A percentile compares a stretch with the other conserved stretches of the same genome.
phyloP scores from a whole-genome alignment of 2,113 vertebrate genomes.

The Emydocephalus ijimae region DNA sequence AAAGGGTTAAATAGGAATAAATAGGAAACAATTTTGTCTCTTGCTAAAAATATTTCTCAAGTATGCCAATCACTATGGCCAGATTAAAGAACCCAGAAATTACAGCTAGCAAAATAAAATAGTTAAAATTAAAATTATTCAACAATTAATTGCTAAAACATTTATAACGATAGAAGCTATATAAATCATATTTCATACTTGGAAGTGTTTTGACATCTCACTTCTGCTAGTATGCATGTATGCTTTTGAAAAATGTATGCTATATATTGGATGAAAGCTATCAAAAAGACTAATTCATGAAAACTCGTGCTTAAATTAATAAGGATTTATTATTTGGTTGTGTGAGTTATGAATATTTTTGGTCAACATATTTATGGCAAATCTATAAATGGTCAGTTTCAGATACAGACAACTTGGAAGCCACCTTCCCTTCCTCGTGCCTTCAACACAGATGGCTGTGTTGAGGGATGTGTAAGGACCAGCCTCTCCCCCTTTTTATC shows the following conservation, averaged over 20 bases:
- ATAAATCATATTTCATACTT: neutral
- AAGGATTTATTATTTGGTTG: neutral
- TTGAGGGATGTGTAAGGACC: neutral
- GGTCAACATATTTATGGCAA: neutral
- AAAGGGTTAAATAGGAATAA: conserved; percentile 67
- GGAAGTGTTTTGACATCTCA: neutral
- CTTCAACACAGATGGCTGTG: neutral
- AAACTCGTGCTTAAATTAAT: neutral
- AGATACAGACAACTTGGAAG: neutral
- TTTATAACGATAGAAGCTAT: too few relatives aligned
- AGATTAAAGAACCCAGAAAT: conserved; percentile 42
- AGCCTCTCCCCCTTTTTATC: neutral
- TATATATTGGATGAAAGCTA: neutral
- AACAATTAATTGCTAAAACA: neutral
- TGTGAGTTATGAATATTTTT: neutral
- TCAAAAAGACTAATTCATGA: neutral
- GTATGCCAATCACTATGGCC: conserved; percentile 22
- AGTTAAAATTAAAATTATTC: conserved; percentile 29
- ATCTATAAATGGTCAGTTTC: neutral
- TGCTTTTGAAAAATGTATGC: neutral
- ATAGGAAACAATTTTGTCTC: conserved; percentile 67
- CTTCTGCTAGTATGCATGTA: neutral
- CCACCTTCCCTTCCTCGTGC: neutral
- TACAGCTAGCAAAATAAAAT: conserved; percentile 23
- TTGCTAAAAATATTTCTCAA: conserved; percentile 59